These are phyloP conservation scores for Nasalis larvatus DNA, from an alignment of 2,113 vertebrate genomes.

Conservation along the genomic window DNA sequence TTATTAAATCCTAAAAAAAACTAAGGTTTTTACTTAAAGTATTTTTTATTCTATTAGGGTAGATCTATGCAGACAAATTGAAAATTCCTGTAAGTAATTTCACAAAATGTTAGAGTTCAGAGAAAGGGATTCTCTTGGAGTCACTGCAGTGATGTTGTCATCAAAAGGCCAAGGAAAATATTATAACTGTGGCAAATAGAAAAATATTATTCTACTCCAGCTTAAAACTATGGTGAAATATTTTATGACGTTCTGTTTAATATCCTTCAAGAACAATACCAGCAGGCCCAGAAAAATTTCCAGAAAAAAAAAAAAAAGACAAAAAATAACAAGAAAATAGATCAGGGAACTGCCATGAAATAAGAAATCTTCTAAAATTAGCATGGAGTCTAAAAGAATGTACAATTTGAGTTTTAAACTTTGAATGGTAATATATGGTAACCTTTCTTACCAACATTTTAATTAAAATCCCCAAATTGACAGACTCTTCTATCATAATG, in stretches of 20 bases:
- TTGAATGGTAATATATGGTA: neutral
- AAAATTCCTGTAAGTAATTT: slow-evolving; percentile 42
- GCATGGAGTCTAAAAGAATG: neutral
- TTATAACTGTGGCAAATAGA: slow-evolving; percentile 5
- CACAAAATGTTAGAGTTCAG: slow-evolving; percentile 15
- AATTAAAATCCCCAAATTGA: neutral
- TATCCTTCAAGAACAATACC: slow-evolving; percentile 21
- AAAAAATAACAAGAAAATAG: neutral
- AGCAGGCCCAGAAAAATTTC: neutral
- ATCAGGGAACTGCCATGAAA: neutral
- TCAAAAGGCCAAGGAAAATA: slow-evolving; percentile 42
- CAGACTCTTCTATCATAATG: neutral
- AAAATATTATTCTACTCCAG: slow-evolving; percentile 16
- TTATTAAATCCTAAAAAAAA: slow-evolving; percentile 5
- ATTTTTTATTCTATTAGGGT: neutral
- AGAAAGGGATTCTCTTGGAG: neutral
- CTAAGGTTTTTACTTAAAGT: neutral
- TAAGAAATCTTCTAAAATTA: neutral
- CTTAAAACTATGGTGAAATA: slow-evolving; percentile 6
- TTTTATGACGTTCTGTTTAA: slow-evolving; percentile 29
- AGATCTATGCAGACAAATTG: neutral
- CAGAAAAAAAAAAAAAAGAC: neutral
- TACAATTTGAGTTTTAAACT: neutral
- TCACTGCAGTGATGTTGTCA: neutral
- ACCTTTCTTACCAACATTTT: neutral